Conservation (phyloP, 2,888 invertebrate genomes). For the Thumatha senex region DNA sequence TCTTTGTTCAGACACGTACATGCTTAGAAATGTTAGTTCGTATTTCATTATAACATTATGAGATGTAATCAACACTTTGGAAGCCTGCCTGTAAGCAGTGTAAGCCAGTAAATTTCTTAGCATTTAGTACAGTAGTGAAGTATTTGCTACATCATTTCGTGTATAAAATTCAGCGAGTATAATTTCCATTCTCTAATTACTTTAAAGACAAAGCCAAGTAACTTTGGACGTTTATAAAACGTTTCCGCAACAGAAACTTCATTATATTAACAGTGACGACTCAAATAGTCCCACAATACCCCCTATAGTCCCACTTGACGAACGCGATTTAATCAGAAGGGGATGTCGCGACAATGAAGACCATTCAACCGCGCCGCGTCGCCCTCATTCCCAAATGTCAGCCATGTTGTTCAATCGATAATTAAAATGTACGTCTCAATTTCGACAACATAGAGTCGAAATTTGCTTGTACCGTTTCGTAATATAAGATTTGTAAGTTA, state of each 20-base stretch:
- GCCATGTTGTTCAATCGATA: slow-evolving; percentile 7
- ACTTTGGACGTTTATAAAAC: slow-evolving; percentile 29
- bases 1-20: too few species aligned
- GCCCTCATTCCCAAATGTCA: slow-evolving; percentile 34
- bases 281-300: slow-evolving; percentile 23
- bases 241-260: slow-evolving; percentile 22
- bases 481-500: slow-evolving; percentile 14
- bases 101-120: too few species aligned
- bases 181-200: neutral
- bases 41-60: too few species aligned
- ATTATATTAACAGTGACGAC: slow-evolving; percentile 38
- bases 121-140: too few species aligned
- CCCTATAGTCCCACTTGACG: slow-evolving; percentile 33
- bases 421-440: slow-evolving; percentile 6
- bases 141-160: too few species aligned
- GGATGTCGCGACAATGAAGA: slow-evolving; percentile 35
- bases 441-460: slow-evolving; percentile 8
- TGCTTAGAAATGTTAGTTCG: too few species aligned
- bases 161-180: neutral
- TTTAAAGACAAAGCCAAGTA: slow-evolving; percentile 8
- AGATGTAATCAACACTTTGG: too few species aligned
- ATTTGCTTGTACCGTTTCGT: slow-evolving; percentile 9
- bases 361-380: slow-evolving; percentile 26
- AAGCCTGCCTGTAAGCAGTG: too few species aligned
- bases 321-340: slow-evolving; percentile 45